Evolutionary conservation across 2,888 invertebrate genomes (phyloP), one percentile per base, ranked within the genome.

Genomic region (Platynereis dumerilii): DNA sequence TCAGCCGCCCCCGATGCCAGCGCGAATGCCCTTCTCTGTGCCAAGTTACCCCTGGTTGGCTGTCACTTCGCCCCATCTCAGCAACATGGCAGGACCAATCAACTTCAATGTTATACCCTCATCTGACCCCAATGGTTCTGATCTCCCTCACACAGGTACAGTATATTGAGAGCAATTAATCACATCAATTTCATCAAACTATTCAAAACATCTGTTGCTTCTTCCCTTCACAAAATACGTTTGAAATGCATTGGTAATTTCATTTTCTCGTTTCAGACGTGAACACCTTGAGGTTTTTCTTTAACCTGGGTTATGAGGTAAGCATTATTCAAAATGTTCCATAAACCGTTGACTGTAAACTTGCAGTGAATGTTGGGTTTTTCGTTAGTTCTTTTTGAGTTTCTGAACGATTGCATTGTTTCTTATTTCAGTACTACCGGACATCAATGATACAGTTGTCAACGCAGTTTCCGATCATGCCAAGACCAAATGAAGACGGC

Each of bases 241-340:
- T n/a, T n/a, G n/a, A n/a, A n/a, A n/a, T n/a, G n/a, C n/a, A n/a
- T n/a, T n/a, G n/a, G n/a, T n/a, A n/a, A n/a, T n/a, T n/a, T n/a
- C n/a, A n/a, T n/a, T n/a, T n/a, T 52, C 7, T 20, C 7, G 7
- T 78, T 76, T 24, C 76, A 81, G 81, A 80, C 71, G 67, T 73
- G 44, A 73, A 77, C 64, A 79, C 79, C 26, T 60, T 79, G 60
- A 71, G 78, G 60, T 80, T 75, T 65, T 81, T 80, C 77, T 80
- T 73, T 75, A 80, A 80, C 68, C 71, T 79, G 42, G 81, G 81
- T 58, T 69, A 78, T 29, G 78, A 78, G 67, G 71, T 71, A 58
- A 60, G 54, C 53, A n/a, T n/a, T n/a, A n/a, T n/a, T n/a, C n/a
- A n/a, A 34, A 34, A 34, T 34, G 12, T 34, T 34, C 7, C 34